phyloP scores from a whole-genome alignment of 2,797 vertebrate genomes.

The Phrynocephalus forsythii region DNA sequence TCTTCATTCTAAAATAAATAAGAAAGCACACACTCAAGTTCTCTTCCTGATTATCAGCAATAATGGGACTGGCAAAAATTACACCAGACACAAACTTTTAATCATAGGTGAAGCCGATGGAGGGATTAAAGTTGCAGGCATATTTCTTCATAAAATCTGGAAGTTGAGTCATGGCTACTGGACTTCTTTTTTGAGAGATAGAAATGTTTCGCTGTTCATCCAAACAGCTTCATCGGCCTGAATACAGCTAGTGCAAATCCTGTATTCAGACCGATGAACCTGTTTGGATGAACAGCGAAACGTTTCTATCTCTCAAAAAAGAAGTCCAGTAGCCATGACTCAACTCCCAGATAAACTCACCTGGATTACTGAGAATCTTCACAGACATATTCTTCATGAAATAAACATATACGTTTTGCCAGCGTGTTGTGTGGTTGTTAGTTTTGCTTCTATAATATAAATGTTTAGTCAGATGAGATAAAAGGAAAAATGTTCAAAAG shows the following conservation, averaged over 20 bases:
- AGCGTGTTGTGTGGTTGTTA: constrained; percentile 7
- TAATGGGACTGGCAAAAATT: not conserved
- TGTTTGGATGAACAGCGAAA: too few species aligned
- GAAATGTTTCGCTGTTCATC: too few species aligned
- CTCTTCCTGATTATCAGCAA: constrained; percentile 19
- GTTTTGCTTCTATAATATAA: constrained; percentile 39
- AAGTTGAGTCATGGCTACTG: too few species aligned
- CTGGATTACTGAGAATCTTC: too few species aligned
- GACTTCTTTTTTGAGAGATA: too few species aligned
- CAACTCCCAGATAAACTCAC: too few species aligned
- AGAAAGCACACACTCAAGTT: not conserved
- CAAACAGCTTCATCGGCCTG: too few species aligned
- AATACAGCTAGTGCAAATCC: too few species aligned
- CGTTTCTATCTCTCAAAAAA: too few species aligned
- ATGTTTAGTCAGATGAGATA: constrained; percentile 29
- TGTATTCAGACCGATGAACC: too few species aligned
- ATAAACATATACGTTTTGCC: constrained; percentile 29
- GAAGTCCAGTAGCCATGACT: too few species aligned
- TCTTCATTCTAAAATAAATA: not conserved
- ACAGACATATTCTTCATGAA: constrained; percentile 37
- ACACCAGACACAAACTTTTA: not conserved
- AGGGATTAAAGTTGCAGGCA: constrained; percentile 22
- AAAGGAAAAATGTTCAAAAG: constrained; percentile 35
- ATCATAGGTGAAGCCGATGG: constrained; percentile 22
- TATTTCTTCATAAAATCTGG: constrained; percentile 38